Evolutionary conservation across 1,140 invertebrate genomes (phyloP).

Genomic region (Bombus sylvicola): DNA sequence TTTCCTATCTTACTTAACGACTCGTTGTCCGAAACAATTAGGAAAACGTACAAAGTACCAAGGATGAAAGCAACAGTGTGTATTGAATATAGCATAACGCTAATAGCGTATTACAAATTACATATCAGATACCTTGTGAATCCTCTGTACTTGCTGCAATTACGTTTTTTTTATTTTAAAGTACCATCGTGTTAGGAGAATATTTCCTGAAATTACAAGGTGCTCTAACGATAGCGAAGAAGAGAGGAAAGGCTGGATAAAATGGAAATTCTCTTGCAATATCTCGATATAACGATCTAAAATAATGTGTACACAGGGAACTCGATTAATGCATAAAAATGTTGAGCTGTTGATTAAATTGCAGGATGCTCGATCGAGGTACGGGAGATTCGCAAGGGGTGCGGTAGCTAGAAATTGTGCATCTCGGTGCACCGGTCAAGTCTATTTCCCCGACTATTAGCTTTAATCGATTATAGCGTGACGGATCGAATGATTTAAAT

Average conservation of each 20-base stretch:
- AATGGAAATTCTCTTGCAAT: conserved; percentile 18
- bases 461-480: conserved; percentile 74
- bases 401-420: conserved; percentile 35
- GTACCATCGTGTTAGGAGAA: not conserved
- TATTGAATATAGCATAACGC: not conserved
- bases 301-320: conserved; percentile 23
- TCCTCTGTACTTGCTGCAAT: not conserved
- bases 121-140: conserved; percentile 2
- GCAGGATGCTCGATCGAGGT: conserved; percentile 6
- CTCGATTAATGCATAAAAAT: conserved; percentile 24
- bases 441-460: conserved; percentile 67
- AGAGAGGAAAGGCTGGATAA: conserved; percentile 7
- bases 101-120: not conserved
- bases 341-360: conserved; percentile 41
- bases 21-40: not conserved
- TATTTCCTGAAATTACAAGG: conserved; percentile 39
- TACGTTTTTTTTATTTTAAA: conserved; percentile 1
- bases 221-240: conserved; percentile 19
- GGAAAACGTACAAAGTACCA: not conserved
- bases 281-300: conserved; percentile 32
- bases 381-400: not conserved
- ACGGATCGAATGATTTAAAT: conserved; percentile 76
- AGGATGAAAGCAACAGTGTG: not conserved
- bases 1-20: not conserved
- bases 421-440: conserved; percentile 36